Conservation (phyloP, 2,797 vertebrate species). For the Glossophaga mutica region DNA sequence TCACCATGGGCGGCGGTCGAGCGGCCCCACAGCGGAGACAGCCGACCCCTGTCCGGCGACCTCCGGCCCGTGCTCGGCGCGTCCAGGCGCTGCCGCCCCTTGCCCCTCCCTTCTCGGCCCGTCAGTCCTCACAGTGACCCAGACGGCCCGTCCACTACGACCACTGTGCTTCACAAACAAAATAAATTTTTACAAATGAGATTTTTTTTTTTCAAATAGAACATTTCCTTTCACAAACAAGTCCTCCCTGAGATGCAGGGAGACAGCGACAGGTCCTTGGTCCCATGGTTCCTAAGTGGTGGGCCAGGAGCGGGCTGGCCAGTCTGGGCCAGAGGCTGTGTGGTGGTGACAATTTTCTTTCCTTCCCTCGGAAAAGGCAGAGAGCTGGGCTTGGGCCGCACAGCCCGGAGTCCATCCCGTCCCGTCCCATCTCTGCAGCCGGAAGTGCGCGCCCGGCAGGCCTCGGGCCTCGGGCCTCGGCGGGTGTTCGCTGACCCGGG, state of each 20-base stretch:
- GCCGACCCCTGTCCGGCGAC: neutral
- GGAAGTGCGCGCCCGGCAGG: no score
- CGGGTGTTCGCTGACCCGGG: neutral
- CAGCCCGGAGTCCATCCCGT: neutral
- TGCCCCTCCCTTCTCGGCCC: rapidly evolving
- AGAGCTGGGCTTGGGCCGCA: neutral
- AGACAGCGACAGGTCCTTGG: rapidly evolving
- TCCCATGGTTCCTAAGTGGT: rapidly evolving
- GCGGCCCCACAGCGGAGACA: rapidly evolving
- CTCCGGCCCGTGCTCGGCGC: rapidly evolving
- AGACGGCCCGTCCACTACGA: no score
- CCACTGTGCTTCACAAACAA: neutral
- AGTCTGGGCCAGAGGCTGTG: neutral
- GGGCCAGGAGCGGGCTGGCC: neutral
- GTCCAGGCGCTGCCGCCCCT: rapidly evolving
- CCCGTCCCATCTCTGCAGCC: neutral
- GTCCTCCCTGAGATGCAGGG: neutral
- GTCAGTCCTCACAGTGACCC: neutral
- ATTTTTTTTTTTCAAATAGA: neutral
- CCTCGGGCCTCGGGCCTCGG: no score
- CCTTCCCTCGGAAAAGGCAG: neutral
- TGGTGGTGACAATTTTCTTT: neutral
- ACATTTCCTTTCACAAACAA: neutral
- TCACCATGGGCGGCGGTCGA: rapidly evolving
- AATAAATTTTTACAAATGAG: neutral